A percentile compares a stretch with the other conserved stretches of the same genome.
phyloP scores from a whole-genome alignment of 2,888 invertebrate genomes.

The Drosophila aldrichi region DNA sequence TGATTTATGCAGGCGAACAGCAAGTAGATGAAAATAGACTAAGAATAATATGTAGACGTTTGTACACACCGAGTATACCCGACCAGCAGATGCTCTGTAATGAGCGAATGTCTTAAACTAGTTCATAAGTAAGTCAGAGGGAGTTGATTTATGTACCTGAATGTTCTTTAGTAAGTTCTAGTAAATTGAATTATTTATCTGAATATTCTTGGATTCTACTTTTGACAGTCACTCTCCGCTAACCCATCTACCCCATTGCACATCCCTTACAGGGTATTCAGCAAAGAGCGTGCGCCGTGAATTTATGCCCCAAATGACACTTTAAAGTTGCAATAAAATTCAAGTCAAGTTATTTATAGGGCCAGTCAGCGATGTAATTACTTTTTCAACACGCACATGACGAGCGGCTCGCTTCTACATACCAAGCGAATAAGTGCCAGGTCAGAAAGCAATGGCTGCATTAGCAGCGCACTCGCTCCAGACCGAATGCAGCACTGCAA shows the following conservation, averaged over 20 bases:
- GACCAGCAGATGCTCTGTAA: slow-evolving; percentile 6
- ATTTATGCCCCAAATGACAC: slow-evolving; percentile 77
- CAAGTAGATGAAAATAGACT: slow-evolving; percentile 43
- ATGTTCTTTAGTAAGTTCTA: too few species aligned
- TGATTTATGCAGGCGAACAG: slow-evolving; percentile 74
- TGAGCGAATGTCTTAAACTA: too few species aligned
- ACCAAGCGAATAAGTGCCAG: slow-evolving; percentile 23
- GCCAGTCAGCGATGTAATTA: slow-evolving; percentile 76
- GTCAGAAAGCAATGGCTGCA: slow-evolving; percentile 72
- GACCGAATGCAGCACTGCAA: slow-evolving; percentile 12
- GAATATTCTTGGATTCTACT: too few species aligned
- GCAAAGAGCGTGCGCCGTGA: slow-evolving; percentile 13
- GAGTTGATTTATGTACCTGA: too few species aligned
- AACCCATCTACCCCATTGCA: background rate
- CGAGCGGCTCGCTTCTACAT: slow-evolving; percentile 11
- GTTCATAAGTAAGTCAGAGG: too few species aligned
- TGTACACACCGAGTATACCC: background rate
- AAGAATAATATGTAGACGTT: slow-evolving; percentile 27
- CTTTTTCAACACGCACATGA: slow-evolving; percentile 78
- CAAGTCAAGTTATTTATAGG: slow-evolving; percentile 71
- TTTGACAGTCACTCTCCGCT: too few species aligned
- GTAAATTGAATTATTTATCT: too few species aligned
- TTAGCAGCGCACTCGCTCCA: slow-evolving; percentile 47
- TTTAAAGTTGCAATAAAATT: slow-evolving; percentile 79
- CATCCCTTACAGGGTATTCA: slow-evolving; percentile 35